phyloP scores from a whole-genome alignment of 30 jellyfish, hydroid and myxozoan genomes.

The Turritopsis dohrnii region DNA sequence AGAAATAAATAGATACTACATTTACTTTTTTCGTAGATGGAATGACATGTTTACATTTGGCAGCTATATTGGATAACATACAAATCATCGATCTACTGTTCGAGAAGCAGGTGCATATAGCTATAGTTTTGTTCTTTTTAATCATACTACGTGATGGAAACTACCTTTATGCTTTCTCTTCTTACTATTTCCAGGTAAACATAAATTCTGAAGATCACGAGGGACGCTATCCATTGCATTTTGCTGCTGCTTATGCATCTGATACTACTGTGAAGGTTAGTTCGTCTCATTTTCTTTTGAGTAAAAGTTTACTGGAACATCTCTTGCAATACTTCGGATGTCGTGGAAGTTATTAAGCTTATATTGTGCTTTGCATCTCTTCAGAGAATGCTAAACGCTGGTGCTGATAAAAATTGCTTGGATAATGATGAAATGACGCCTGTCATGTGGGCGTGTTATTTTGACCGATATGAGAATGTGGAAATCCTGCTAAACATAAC shows the following conservation, averaged over 20 bases:
- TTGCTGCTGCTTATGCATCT: constrained; percentile 65
- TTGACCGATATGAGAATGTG: constrained; percentile 69
- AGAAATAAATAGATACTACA: background rate
- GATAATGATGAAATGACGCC: constrained; percentile 83
- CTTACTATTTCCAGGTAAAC: constrained; percentile 35
- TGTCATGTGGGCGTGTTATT: constrained; percentile 91
- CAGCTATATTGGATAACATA: constrained; percentile 40
- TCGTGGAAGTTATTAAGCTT: background rate
- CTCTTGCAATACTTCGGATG: background rate
- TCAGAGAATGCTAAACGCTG: constrained; percentile 50
- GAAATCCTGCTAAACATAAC: constrained; percentile 43
- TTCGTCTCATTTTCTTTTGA: background rate
- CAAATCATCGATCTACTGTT: constrained; percentile 37
- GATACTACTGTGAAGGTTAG: constrained; percentile 46
- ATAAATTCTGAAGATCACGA: constrained; percentile 64
- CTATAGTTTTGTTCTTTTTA: too few relatives aligned
- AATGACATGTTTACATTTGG: constrained; percentile 62
- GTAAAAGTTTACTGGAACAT: background rate
- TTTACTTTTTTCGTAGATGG: constrained; percentile 41
- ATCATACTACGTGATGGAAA: too few relatives aligned
- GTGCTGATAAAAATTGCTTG: constrained; percentile 55
- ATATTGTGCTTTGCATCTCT: background rate
- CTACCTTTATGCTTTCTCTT: background rate
- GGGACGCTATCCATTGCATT: constrained; percentile 73
- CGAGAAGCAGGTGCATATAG: constrained; percentile 35